Evolutionary conservation across 2,888 invertebrate species (phyloP).

Genomic region (Drosophila birchii): DNA sequence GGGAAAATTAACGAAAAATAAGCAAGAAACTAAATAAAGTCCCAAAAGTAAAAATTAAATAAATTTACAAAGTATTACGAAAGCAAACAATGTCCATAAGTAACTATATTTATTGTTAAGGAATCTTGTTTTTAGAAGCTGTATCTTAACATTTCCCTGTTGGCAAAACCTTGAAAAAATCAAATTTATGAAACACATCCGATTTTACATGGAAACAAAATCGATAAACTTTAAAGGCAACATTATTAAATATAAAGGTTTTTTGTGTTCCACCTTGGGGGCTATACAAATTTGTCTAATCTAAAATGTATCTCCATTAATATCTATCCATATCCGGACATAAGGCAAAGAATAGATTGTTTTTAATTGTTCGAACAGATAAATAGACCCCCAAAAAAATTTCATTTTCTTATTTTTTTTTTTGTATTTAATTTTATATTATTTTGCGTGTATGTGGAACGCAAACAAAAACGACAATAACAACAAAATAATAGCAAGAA

Average conservation of each 20-base stretch:
- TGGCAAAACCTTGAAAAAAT: conserved; percentile 12
- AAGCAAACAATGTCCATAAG: background rate
- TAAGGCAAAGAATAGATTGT: conserved; percentile 11
- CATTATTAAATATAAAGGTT: conserved; percentile 8
- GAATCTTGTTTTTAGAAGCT: background rate
- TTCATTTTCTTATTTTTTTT: conserved; percentile 4
- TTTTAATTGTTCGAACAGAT: conserved; percentile 10
- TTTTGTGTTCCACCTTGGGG: conserved; percentile 19
- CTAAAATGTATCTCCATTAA: conserved; percentile 25
- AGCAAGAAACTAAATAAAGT: background rate
- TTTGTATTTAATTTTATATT: conserved; percentile 24
- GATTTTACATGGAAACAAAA: conserved; percentile 28
- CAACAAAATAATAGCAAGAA: conserved; percentile 45
- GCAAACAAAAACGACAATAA: conserved; percentile 22
- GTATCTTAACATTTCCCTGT: background rate
- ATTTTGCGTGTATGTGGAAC: conserved; percentile 29
- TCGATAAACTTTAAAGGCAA: conserved; percentile 23
- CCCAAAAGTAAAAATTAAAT: too few relatives aligned
- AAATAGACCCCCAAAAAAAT: conserved; percentile 25
- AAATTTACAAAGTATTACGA: too few relatives aligned
- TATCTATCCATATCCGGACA: conserved; percentile 39
- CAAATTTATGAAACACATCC: conserved; percentile 15
- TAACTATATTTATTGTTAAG: background rate
- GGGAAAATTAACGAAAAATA: background rate
- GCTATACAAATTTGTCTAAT: conserved; percentile 52